Evolutionary conservation across 1,140 invertebrate species (phyloP), one percentile per base, ranked within the genome.

Genomic region (Procambarus virginalis): DNA sequence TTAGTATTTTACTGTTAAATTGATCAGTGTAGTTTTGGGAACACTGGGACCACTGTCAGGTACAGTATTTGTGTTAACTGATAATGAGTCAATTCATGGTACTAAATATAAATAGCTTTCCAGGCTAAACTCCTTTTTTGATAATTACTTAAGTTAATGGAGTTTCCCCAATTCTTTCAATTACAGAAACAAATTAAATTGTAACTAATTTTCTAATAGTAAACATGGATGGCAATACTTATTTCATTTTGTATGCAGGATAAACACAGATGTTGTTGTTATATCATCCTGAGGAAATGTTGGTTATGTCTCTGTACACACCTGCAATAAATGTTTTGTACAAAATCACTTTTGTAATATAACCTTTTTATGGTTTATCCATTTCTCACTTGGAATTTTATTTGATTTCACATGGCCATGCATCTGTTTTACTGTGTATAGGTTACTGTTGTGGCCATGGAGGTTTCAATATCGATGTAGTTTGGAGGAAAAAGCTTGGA

Each of bases 261-360:
- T 45, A 34, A 3, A 60, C 14, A 60, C 55, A 60, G n/a, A 22
- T 17, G 17, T 81, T n/a, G 17, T 81, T n/a, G 0, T 8, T 55
- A 8, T 48, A 22, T 48, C 79, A 55, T 81, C 22, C 51, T 81
- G 79, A 81, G 79, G 48, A 22, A 55, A 45, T 34, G 8, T 22
- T 22, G n/a, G 58, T 60, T 22, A 81, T 34, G 49, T 78, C 79
- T 55, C 14, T 81, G 79, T 81, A 81, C 58, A 55, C 79, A 81
- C 58, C 22, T 81, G 55, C 51, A 81, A 81, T 81, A 81, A 81
- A 60, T 60, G n/a, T 81, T 81, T 81, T 81, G 79, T 81, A 81
- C 60, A 81, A 51, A 73, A 8, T 4, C 34, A 60, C 4, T 60
- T 34, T 6, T 81, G 60, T 78, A 8, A 34, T 60, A 22, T 34